These are phyloP conservation scores for Agrochola lychnidis DNA, from an alignment of 2,888 invertebrate genomes.

Conservation along the genomic window DNA sequence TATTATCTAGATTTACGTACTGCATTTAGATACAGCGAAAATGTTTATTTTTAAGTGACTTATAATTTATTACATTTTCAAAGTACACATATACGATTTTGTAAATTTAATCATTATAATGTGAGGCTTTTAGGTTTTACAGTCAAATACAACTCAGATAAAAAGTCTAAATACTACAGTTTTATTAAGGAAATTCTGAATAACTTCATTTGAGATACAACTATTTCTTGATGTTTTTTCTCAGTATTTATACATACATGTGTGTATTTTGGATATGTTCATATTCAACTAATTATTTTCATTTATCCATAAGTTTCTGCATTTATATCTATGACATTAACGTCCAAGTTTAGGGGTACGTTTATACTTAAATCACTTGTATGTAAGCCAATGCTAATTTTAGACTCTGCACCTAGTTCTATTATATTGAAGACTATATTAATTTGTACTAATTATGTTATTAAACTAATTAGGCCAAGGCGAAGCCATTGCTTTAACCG, in stretches of 20 bases:
- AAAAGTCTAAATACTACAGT: background rate
- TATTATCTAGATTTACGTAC: conserved; percentile 67
- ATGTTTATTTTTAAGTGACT: conserved; percentile 32
- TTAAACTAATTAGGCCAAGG: conserved; percentile 53
- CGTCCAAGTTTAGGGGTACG: conserved; percentile 5
- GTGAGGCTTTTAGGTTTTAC: background rate
- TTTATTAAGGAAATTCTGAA: background rate
- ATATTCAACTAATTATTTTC: conserved; percentile 18
- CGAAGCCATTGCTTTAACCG: conserved; percentile 67
- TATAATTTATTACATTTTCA: background rate
- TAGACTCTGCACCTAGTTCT: conserved; percentile 47
- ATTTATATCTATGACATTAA: conserved; percentile 44
- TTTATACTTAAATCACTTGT: conserved; percentile 32
- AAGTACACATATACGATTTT: background rate
- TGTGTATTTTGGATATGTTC: conserved; percentile 29
- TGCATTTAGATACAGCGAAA: conserved; percentile 57
- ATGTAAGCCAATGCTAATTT: conserved; percentile 43
- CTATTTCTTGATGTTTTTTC: background rate
- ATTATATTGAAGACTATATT: conserved; percentile 54
- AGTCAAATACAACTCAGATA: background rate
- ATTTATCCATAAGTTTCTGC: conserved; percentile 34
- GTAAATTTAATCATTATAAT: background rate
- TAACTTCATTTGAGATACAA: background rate
- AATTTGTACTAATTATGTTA: conserved; percentile 39
- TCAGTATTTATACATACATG: background rate